These are phyloP conservation scores for Papilio glaucus DNA, from an alignment of 1,140 invertebrate genomes.

Conservation along the genomic window DNA sequence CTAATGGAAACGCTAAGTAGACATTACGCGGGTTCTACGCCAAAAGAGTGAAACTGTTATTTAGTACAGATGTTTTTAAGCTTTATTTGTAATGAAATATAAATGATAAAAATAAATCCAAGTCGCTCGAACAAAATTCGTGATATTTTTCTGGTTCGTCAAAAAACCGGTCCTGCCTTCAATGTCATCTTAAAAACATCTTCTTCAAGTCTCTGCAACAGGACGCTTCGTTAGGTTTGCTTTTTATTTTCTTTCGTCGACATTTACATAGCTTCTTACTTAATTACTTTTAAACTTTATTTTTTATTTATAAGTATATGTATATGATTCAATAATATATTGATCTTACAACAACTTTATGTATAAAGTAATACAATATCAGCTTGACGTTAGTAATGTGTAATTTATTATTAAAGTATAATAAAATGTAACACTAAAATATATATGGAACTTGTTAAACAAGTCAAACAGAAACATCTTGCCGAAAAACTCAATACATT, in stretches of 20 bases:
- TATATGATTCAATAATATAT: too few relatives aligned
- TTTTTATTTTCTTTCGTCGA: background rate
- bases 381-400: too few relatives aligned
- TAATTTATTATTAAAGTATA: too few relatives aligned
- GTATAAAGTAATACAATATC: too few relatives aligned
- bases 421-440: background rate
- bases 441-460: background rate
- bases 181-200: constrained; percentile 18
- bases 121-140: background rate
- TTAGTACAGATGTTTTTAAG: background rate
- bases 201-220: background rate
- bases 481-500: background rate
- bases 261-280: too few relatives aligned
- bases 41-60: background rate
- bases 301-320: too few relatives aligned
- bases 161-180: constrained; percentile 27
- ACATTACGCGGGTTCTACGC: background rate
- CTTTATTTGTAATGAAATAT: background rate
- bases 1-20: background rate
- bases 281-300: background rate
- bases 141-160: constrained; percentile 18
- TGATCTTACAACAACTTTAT: too few relatives aligned
- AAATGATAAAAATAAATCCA: background rate
- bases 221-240: background rate
- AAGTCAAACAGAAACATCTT: background rate